A percentile compares a stretch with the other conserved stretches of the same genome.
Conservation (phyloP, 2,113 vertebrate species). For the Rousettus leschenaultii region DNA sequence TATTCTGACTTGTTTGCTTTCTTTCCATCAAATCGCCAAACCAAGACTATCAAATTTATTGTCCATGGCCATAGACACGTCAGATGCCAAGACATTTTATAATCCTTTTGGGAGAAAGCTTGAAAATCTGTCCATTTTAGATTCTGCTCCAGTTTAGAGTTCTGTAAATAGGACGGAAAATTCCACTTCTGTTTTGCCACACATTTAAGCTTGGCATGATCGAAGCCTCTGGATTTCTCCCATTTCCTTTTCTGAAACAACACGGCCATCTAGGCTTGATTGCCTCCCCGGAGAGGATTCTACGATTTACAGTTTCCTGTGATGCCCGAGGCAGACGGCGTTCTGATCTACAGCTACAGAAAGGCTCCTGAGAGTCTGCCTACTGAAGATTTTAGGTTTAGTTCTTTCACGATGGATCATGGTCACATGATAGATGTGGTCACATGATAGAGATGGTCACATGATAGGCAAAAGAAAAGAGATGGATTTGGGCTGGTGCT, state of each 20-base stretch:
- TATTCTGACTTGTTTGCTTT: not conserved
- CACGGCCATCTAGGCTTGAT: not conserved
- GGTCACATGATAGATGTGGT: too few species aligned
- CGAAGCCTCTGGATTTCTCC: not conserved
- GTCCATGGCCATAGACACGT: not conserved
- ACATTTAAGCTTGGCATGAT: not conserved
- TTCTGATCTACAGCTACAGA: not conserved
- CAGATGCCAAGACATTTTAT: not conserved
- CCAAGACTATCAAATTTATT: not conserved
- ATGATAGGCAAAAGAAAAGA: accelerated
- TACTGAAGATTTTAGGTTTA: not conserved
- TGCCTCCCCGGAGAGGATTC: not conserved
- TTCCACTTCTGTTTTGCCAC: not conserved
- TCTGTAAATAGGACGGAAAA: not conserved
- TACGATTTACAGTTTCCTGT: not conserved
- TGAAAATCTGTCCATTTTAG: not conserved
- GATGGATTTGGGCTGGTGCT: not conserved
- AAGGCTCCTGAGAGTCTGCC: not conserved
- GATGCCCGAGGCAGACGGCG: not conserved
- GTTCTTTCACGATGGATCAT: too few species aligned
- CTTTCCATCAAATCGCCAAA: not conserved
- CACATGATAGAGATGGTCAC: accelerated
- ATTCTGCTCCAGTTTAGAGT: not conserved
- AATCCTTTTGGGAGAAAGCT: not conserved
- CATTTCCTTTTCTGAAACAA: not conserved